Evolutionary conservation across 1,140 invertebrate species (phyloP).

Genomic region (Drosophila fuyamai): DNA sequence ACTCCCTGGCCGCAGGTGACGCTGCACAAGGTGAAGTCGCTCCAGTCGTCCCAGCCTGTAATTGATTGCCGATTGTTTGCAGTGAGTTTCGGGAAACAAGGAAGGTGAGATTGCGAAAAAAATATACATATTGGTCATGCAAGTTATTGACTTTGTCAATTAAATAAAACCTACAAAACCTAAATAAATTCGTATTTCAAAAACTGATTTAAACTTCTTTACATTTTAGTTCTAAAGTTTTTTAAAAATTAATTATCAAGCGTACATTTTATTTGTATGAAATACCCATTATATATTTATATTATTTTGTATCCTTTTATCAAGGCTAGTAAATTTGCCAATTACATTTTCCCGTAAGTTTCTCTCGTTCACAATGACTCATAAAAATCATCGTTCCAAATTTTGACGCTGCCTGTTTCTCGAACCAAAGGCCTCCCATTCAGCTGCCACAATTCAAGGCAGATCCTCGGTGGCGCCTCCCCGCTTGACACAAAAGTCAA

Average conservation of each 20-base stretch:
- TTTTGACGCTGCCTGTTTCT: conserved; percentile 11
- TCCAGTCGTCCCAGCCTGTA: conserved; percentile 86
- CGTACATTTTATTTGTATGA: no score
- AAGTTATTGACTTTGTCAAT: no score
- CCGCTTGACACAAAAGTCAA: conserved; percentile 79
- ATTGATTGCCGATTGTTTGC: conserved; percentile 25
- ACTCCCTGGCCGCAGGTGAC: conserved; percentile 87
- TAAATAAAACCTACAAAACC: no score
- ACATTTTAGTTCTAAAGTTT: no score
- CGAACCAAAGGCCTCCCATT: conserved; percentile 25
- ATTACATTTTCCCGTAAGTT: not conserved
- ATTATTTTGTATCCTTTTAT: no score
- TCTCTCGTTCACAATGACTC: conserved; percentile 1
- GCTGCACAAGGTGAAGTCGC: conserved; percentile 87
- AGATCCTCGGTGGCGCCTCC: conserved; percentile 27
- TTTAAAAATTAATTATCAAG: no score
- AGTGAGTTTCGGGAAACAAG: not conserved
- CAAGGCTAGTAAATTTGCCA: no score
- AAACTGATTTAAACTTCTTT: no score
- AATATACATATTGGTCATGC: no score
- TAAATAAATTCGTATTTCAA: no score
- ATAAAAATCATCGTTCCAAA: conserved; percentile 35
- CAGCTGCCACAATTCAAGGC: conserved; percentile 45
- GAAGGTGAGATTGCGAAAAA: no score
- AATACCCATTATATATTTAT: no score